Percentiles rank a stretch among this genome's conserved stretches.
Evolutionary conservation across 2,888 invertebrate species (phyloP).

Genomic region (Drosophila testacea): DNA sequence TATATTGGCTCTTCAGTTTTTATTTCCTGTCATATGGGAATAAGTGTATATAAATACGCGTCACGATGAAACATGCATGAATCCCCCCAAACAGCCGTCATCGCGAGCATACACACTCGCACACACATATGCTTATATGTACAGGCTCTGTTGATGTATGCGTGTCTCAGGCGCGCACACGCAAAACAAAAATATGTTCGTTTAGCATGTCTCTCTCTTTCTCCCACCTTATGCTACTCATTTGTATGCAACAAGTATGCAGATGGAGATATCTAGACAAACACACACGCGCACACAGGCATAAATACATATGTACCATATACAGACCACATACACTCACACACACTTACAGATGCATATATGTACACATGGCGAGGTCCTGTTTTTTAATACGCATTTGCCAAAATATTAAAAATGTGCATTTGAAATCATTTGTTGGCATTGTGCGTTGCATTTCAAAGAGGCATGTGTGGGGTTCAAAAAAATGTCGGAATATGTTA

Average conservation of each 20-base stretch:
- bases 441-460: conserved; percentile 12
- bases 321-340: conserved; percentile 9
- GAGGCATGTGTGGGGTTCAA: neutral
- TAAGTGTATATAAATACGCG: conserved; percentile 17
- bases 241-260: conserved; percentile 76
- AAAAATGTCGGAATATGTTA: conserved; percentile 22
- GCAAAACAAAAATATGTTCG: conserved; percentile 62
- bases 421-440: conserved; percentile 9
- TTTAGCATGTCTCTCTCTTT: conserved; percentile 47
- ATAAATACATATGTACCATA: conserved; percentile 6
- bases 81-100: conserved; percentile 53
- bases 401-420: conserved; percentile 25
- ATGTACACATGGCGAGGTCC: conserved; percentile 33
- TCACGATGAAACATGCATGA: conserved; percentile 44
- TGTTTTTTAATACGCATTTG: conserved; percentile 57
- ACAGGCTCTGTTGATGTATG: conserved; percentile 15
- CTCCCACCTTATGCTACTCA: conserved; percentile 59
- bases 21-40: conserved; percentile 62
- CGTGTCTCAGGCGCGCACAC: conserved; percentile 58
- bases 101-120: conserved; percentile 28
- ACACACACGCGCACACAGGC: conserved; percentile 17
- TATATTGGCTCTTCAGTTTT: conserved; percentile 11
- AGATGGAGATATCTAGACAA: conserved; percentile 59
- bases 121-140: neutral
- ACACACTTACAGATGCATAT: neutral